Conservation (phyloP, 2,888 invertebrate genomes). For the Tetragonisca angustula region DNA sequence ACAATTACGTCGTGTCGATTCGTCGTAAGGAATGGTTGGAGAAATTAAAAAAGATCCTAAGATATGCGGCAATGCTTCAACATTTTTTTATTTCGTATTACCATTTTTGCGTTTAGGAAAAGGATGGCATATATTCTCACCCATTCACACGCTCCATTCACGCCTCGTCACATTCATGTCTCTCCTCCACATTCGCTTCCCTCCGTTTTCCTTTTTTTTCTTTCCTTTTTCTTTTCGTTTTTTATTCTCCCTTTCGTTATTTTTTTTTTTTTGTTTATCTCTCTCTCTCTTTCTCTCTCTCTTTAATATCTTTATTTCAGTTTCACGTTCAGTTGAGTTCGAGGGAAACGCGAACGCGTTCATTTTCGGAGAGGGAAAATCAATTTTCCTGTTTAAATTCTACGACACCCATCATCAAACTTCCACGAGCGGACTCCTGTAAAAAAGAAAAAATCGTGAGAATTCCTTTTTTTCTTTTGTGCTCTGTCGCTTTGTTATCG, state of each 20-base stretch:
- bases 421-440: conserved; percentile 56
- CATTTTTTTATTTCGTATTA: conserved; percentile 52
- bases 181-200: not conserved
- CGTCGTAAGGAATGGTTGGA: conserved; percentile 37
- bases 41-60: conserved; percentile 34
- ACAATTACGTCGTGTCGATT: conserved; percentile 12
- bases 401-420: conserved; percentile 47
- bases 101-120: conserved; percentile 26
- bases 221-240: not conserved
- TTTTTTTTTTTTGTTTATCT: not conserved
- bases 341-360: conserved; percentile 35
- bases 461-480: conserved; percentile 6
- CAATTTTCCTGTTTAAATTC: conserved; percentile 37
- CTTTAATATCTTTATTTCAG: conserved; percentile 3
- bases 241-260: not conserved
- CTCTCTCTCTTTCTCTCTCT: not conserved
- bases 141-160: conserved; percentile 28
- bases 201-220: not conserved
- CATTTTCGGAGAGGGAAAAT: conserved; percentile 21
- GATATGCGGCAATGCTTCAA: conserved; percentile 39
- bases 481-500: not conserved
- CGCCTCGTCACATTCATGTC: conserved; percentile 10
- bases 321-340: not conserved
- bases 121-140: conserved; percentile 3
- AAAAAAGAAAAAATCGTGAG: conserved; percentile 50